Evolutionary conservation across 1,140 invertebrate species (phyloP), one percentile per base, ranked within the genome.

Genomic region (Drosophila quadrilineata): DNA sequence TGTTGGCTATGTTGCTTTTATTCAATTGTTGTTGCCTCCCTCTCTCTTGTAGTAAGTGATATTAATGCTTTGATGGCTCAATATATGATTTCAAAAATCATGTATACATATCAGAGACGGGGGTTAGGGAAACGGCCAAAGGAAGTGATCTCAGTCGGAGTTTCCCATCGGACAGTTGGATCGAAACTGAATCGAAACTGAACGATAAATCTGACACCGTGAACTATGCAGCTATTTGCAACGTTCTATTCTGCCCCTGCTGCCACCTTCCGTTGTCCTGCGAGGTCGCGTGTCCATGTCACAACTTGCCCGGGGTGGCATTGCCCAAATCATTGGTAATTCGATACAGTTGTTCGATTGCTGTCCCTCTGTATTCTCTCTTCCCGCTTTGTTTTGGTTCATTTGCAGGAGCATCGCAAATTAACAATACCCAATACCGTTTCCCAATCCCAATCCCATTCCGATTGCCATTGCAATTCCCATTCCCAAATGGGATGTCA

Each of bases 11-110:
- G 29, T 35, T 49, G 26, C 33, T 57, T 65, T 84, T 68, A 70
- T 85, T 85, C 73, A 82, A 85, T 82, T 82, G 79, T 85, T 79
- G n/a, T n/a, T n/a, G n/a, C n/a, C n/a, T n/a, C n/a, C n/a, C n/a
- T n/a, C n/a, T n/a, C n/a, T n/a, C n/a, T n/a, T n/a, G n/a, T n/a
- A n/a, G n/a, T 82, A 82, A 82, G 76, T 82, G 76, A 82, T 73
- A 82, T 58, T 72, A 80, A 67, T 64, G 52, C 54, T 12, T 70
- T 80, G 56, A 79, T 79, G 71, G 71, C 66, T 67, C 31, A 43
- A 71, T 80, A n/a, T n/a, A 54, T 71, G 59, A 49, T 52, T 59
- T 40, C 26, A 45, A 43, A 56, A 33, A 53, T 52, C 48, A 53
- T 24, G 17, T 40, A 17, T 28, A 19, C 17, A 5, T 16, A 14